Conservation (phyloP, 1,140 invertebrate species). For the Euura saliciscinereae region DNA sequence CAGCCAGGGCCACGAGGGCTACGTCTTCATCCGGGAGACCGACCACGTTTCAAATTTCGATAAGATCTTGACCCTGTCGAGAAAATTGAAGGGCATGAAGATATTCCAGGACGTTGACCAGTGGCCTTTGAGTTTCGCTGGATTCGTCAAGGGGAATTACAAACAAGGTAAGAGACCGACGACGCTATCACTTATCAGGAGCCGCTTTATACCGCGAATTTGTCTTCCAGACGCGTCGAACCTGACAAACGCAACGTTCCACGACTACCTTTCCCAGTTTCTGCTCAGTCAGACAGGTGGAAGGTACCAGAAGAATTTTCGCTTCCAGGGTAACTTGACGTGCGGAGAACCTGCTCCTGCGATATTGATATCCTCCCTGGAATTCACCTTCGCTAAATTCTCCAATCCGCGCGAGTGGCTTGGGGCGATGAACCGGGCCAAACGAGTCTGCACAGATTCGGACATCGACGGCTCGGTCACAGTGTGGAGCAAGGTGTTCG, state of each 20-base stretch:
- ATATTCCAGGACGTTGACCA: constrained; percentile 64
- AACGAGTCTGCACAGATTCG: constrained; percentile 60
- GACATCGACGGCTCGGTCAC: constrained; percentile 67
- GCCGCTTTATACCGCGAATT: neutral
- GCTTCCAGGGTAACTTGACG: constrained; percentile 64
- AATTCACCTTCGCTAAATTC: constrained; percentile 69
- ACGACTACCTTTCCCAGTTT: constrained; percentile 71
- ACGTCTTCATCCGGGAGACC: constrained; percentile 70
- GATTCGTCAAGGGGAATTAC: constrained; percentile 63
- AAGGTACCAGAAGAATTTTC: constrained; percentile 72
- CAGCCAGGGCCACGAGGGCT: constrained; percentile 67
- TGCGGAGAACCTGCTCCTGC: constrained; percentile 66
- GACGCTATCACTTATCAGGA: neutral
- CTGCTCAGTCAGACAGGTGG: constrained; percentile 71
- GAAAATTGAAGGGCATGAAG: constrained; percentile 60
- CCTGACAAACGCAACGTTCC: constrained; percentile 63
- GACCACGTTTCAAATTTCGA: constrained; percentile 70
- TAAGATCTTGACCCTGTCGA: constrained; percentile 64
- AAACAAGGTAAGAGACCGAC: constrained; percentile 45
- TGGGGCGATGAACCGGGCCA: constrained; percentile 74
- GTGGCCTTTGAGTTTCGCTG: constrained; percentile 69
- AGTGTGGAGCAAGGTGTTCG: constrained; percentile 74
- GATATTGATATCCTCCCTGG: constrained; percentile 65
- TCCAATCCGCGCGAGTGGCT: constrained; percentile 69
- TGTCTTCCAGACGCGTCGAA: constrained; percentile 34